Evolutionary conservation across 2,888 invertebrate species (phyloP).

Genomic region (Troglohyphantes excavatus): DNA sequence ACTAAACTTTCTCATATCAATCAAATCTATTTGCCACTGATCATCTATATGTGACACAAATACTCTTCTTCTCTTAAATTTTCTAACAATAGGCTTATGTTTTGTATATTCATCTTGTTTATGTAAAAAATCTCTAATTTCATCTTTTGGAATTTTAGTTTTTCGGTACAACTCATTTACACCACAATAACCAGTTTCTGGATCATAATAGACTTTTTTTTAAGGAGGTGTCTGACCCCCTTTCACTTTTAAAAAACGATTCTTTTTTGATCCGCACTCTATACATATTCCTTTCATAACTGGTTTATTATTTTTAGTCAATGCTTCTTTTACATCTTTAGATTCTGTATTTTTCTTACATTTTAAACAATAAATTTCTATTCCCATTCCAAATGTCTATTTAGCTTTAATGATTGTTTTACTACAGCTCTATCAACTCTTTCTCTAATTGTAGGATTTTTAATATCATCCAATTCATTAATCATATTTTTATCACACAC

Average conservation of each 20-base stretch:
- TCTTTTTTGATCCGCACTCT: not conserved
- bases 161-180: slow-evolving; percentile 20
- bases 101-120: slow-evolving; percentile 35
- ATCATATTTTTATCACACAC: slow-evolving; percentile 31
- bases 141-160: not conserved
- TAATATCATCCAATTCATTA: slow-evolving; percentile 25
- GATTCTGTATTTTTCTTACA: slow-evolving; percentile 13
- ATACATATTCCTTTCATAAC: slow-evolving; percentile 4
- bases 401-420: slow-evolving; percentile 20
- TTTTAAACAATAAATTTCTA: slow-evolving; percentile 12
- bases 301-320: not conserved
- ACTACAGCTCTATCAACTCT: not conserved
- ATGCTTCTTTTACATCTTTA: slow-evolving; percentile 1
- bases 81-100: slow-evolving; percentile 27
- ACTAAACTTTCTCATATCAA: not conserved
- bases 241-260: slow-evolving; percentile 1
- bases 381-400: not conserved
- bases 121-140: slow-evolving; percentile 21
- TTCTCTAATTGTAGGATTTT: slow-evolving; percentile 38
- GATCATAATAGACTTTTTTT: slow-evolving; percentile 52
- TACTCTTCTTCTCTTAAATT: not conserved
- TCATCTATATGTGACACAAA: slow-evolving; percentile 2
- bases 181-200: slow-evolving; percentile 9
- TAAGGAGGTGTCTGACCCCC: not conserved
- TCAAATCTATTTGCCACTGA: not conserved